A percentile compares a stretch with the other conserved stretches of the same genome.
phyloP scores from a whole-genome alignment of 2,888 invertebrate genomes.

The Agrotis segetum region DNA sequence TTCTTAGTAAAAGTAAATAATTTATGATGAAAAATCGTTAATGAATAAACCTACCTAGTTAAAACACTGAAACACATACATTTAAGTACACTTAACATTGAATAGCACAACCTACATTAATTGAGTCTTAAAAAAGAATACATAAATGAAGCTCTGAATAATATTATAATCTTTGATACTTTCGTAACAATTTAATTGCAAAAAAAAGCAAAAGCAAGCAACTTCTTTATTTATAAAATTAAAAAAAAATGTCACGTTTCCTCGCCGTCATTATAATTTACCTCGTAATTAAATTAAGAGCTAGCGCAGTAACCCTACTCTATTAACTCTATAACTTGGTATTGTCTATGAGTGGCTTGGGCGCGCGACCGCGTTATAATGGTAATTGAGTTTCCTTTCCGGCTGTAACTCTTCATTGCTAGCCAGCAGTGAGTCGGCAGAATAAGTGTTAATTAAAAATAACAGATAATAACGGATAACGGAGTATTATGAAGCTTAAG shows the following conservation, averaged over 20 bases:
- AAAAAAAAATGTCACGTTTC: too few species aligned
- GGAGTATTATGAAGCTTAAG: slow-evolving; percentile 13
- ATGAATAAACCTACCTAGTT: neutral
- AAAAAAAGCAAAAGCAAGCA: too few species aligned
- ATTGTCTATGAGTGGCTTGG: slow-evolving; percentile 53
- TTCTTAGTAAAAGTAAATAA: neutral
- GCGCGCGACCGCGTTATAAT: slow-evolving; percentile 73
- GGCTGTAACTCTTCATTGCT: slow-evolving; percentile 64
- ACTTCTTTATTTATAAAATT: too few species aligned
- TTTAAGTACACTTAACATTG: neutral
- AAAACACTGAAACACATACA: neutral
- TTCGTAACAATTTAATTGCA: neutral
- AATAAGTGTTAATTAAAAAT: slow-evolving; percentile 50
- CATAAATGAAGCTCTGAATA: too few species aligned
- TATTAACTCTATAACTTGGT: slow-evolving; percentile 56
- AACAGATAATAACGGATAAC: slow-evolving; percentile 37
- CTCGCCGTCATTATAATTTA: neutral
- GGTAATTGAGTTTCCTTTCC: slow-evolving; percentile 82
- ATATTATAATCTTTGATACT: neutral
- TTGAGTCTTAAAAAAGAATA: too few species aligned
- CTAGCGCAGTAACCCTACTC: slow-evolving; percentile 38
- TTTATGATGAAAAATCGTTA: too few species aligned
- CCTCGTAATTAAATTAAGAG: slow-evolving; percentile 14
- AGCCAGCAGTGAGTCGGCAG: slow-evolving; percentile 37
- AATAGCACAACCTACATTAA: too few species aligned